Evolutionary conservation across 2,797 vertebrate species (phyloP), one percentile per base, ranked within the genome.

Genomic region (Sebastes diaconus): DNA sequence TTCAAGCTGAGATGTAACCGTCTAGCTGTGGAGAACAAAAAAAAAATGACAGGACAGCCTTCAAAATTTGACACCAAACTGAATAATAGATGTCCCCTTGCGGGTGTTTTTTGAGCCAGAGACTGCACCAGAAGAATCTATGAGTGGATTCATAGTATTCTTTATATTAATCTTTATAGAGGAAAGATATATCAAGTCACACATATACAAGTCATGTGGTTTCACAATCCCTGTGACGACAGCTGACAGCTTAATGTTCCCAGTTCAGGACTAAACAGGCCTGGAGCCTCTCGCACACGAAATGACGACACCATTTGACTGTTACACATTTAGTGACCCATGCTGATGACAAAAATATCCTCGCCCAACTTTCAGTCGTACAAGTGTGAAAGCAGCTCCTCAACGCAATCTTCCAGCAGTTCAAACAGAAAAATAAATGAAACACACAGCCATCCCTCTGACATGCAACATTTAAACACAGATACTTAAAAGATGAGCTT

Each of bases 91-190:
- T 55, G 30, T n/a, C 4, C 22, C 24, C 16, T 50, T 32, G 30
- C 1, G 2, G 70, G 16, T 64, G n/a, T 72, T 79, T 84, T 63
- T 60, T 50, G 4, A 88, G 42, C 42, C 34, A 81, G 32, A 67
- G 16, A 46, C 42, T 12, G 58, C 25, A 74, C 22, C 32, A 68
- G n/a, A 65, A 67, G 1, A 77, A 77, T 25, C 29, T 29, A 52
- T 70, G 52, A 74, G 64, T n/a, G 3, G 69, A 85, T 87, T 83
- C 81, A 63, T 24, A 73, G 13, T 27, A 52, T 70, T 90, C 81
- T 94, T 94, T 94, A 93, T 90, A 92, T 90, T 91, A 87, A 92
- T 93, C 90, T 95, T 93, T 94, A 94, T 88, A 90, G 91, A 91
- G 88, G 87, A 93, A 93, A 92, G 79, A 81, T 77, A 90, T 77